Percentiles rank a stretch among this genome's conserved stretches.
These are phyloP conservation scores for Pyxicephalus adspersus DNA, from an alignment of 2,113 vertebrate genomes.

Conservation along the genomic window DNA sequence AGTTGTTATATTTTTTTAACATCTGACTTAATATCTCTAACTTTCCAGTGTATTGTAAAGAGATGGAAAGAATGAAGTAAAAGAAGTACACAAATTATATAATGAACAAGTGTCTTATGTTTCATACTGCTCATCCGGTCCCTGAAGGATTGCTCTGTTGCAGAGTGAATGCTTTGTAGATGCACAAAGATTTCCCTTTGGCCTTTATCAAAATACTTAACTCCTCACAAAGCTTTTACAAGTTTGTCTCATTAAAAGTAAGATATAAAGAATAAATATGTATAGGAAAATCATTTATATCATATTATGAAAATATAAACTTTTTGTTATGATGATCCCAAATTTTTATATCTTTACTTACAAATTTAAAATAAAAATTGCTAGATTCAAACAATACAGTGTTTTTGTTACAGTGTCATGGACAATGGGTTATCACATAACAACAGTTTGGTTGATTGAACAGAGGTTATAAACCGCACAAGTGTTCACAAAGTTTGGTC, in stretches of 20 bases:
- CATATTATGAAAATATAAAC: not conserved
- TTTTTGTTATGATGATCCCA: not conserved
- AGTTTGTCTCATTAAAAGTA: slow-evolving; percentile 35
- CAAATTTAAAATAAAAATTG: too few relatives aligned
- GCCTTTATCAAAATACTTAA: slow-evolving; percentile 48
- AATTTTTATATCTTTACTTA: too few relatives aligned
- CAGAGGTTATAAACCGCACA: too few relatives aligned
- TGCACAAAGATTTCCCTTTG: slow-evolving; percentile 49
- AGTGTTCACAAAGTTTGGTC: too few relatives aligned
- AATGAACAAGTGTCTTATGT: slow-evolving; percentile 27
- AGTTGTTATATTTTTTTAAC: too few relatives aligned
- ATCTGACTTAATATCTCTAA: slow-evolving; percentile 10
- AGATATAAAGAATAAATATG: slow-evolving; percentile 13
- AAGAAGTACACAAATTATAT: slow-evolving; percentile 27
- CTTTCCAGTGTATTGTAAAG: not conserved
- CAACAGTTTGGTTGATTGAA: too few relatives aligned
- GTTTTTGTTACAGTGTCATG: too few relatives aligned
- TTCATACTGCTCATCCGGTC: slow-evolving; percentile 30
- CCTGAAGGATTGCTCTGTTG: slow-evolving; percentile 29
- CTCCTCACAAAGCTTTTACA: slow-evolving; percentile 40
- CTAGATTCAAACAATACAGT: too few relatives aligned
- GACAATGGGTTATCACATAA: too few relatives aligned
- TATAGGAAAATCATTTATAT: slow-evolving; percentile 3
- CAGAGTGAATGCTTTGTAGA: slow-evolving; percentile 28
- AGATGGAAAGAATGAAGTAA: not conserved